Evolutionary conservation across 2,113 vertebrate genomes (phyloP), one percentile per base, ranked within the genome.

Genomic region (Eretmochelys imbricata): DNA sequence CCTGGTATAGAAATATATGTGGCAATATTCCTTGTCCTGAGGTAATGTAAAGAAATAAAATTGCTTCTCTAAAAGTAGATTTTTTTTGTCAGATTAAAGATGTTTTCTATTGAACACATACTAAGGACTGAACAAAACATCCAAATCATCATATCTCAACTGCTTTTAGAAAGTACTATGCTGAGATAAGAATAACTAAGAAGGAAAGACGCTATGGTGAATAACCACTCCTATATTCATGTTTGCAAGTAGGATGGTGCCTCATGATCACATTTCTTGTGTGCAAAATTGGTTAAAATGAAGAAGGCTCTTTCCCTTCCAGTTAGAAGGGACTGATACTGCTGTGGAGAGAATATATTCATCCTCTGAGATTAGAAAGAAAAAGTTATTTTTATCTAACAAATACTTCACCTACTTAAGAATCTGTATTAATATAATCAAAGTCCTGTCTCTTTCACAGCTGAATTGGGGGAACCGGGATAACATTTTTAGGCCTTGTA

Each of bases 1-100:
- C 79, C 84, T 85, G 84, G 62, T 89, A 5, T 17, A 48, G 29
- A 84, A 78, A 88, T 35, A 19, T n/a, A 89, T 82, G 72, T 53
- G 54, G 55, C 84, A 80, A 10, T 3, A 11, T 17, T 86, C 51
- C 65, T 72, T 91, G 31, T 59, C 16, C 10, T 46, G 49, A 31
- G n/a, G 65, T 93, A 57, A 85, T 76, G 48, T 13, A 81, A 89
- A 90, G 81, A 82, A 59, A 76, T 0, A 76, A 42, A 76, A 25
- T 27, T 76, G 10, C 0, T 91, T 51, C 1, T 80, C 13, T 19
- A 59, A 50, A 51, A 46, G 38, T 46, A 76, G 72, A 76, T 46
- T 76, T 46, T 46, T 3, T 46, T 76, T 65, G 29, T 50, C 78
- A 57, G 75, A 7, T 14, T 55, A 9, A n/a, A n/a, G 8, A 8